phyloP scores from a whole-genome alignment of 2,113 vertebrate genomes.

The Sinocyclocheilus maitianheensis region DNA sequence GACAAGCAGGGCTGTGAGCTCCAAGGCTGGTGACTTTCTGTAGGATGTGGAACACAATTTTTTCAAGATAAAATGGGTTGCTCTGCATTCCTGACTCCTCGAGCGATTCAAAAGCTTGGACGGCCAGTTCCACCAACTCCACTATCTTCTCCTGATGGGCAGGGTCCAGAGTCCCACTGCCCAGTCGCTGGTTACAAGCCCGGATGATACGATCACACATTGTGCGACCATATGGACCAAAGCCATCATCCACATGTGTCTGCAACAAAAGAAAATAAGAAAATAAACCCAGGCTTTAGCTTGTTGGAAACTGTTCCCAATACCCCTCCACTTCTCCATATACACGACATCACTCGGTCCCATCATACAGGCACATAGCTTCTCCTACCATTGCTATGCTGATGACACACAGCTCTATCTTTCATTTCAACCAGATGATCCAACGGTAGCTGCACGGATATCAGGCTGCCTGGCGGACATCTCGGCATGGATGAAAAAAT shows the following conservation, averaged over 20 bases:
- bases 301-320: not conserved
- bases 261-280: conserved; percentile 37
- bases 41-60: conserved; percentile 86
- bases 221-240: conserved; percentile 67
- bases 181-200: conserved; percentile 82
- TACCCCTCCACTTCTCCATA: not conserved
- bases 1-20: conserved; percentile 57
- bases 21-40: conserved; percentile 70
- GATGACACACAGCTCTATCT: too few species aligned
- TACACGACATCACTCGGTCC: too few species aligned
- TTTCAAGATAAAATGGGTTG: conserved; percentile 84
- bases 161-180: conserved; percentile 50
- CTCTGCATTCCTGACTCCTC: conserved; percentile 60
- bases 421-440: too few species aligned
- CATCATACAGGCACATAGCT: too few species aligned
- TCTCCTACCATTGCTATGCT: too few species aligned
- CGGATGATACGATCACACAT: conserved; percentile 82
- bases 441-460: too few species aligned
- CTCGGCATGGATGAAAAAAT: too few species aligned
- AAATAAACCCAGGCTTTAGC: not conserved
- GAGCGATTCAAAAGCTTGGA: conserved; percentile 72
- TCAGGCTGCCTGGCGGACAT: too few species aligned
- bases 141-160: conserved; percentile 69
- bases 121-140: conserved; percentile 77
- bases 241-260: conserved; percentile 53